Base-by-base conservation (phyloP, 2,113 vertebrate genomes). In the Pelvicachromis taeniatus region DNA sequence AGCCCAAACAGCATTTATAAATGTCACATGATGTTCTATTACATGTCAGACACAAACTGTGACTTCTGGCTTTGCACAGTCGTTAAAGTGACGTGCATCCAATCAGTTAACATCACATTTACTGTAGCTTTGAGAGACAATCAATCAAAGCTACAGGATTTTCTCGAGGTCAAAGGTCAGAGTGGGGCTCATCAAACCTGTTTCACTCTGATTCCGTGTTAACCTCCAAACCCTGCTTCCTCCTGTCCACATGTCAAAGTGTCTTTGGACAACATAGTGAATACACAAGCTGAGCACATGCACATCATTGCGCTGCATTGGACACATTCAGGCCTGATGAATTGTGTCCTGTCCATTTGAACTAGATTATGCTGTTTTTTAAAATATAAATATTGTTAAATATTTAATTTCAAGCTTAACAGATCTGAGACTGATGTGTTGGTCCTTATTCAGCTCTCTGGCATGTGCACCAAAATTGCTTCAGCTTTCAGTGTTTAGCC, bases 401-500 rank as follows among this genome's bases (percentile, higher is more conserved):
- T 16, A 1, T 50, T 50, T 31, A 50, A 73, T 11, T 50, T 48
- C 9, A 73, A 19, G 29, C 16, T 1, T 10, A 50, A 7, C 23
- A 29, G 42, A 1, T 31, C 21, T 48, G 16, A 73, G 9, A 48
- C 3, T 0, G 1, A 73, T 73, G 23, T 73, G 29, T 73, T 48
- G 68, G 1, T 48, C 14, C 68, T 50, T 31, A 55, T 81, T 48
- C 38, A 40, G 80, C 9, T 85, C 33, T 77, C 23, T 50, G 48
- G 9, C 48, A 40, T 61, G 53, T 23, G 16, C 16, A 19, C 68
- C 31, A 19, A 73, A 19, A 29, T 50, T 50, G 40, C 42, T 81
- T 81, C 59, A 78, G 87, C 70, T 50, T 82, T 86, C 80, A 79
- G 45, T 82, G 45, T 91, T 85, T 73, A 77, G 65, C 86, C 73